Conservation (phyloP, 2,888 invertebrate species). For the Lasioglossum pauxillum region DNA sequence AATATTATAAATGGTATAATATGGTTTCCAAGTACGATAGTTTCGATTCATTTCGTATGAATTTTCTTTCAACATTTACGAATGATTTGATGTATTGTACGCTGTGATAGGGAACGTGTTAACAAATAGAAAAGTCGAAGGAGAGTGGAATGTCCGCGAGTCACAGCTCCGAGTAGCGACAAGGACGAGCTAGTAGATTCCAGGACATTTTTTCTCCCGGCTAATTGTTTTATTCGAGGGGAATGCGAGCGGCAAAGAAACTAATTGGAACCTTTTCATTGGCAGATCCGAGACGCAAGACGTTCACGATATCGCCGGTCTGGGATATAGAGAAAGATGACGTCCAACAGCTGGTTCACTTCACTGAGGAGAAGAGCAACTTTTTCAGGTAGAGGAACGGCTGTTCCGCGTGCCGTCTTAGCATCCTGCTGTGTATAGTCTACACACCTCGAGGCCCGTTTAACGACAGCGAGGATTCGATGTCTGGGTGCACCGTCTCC, state of each 20-base stretch:
- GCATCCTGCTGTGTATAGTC: background rate
- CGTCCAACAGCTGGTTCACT: constrained; percentile 74
- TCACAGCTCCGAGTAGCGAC: background rate
- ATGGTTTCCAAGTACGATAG: too few species aligned
- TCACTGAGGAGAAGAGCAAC: constrained; percentile 75
- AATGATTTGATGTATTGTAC: too few species aligned
- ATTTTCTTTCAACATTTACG: too few species aligned
- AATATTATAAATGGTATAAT: too few species aligned
- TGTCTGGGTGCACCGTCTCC: background rate
- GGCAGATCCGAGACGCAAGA: constrained; percentile 71
- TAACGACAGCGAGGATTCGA: background rate
- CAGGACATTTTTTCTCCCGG: background rate
- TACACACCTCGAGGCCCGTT: background rate
- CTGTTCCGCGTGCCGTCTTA: background rate
- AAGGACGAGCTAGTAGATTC: background rate
- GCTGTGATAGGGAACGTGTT: too few species aligned
- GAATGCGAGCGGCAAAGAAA: constrained; percentile 3
- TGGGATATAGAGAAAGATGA: constrained; percentile 79
- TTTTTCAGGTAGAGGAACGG: constrained; percentile 68
- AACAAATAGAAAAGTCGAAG: background rate
- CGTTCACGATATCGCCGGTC: constrained; percentile 75
- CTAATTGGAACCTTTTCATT: constrained; percentile 24
- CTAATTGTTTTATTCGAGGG: constrained; percentile 3
- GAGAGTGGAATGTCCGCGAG: background rate
- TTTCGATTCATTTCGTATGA: too few species aligned